phyloP scores from a whole-genome alignment of 2,797 vertebrate species.

The Sebastes baramenuke region DNA sequence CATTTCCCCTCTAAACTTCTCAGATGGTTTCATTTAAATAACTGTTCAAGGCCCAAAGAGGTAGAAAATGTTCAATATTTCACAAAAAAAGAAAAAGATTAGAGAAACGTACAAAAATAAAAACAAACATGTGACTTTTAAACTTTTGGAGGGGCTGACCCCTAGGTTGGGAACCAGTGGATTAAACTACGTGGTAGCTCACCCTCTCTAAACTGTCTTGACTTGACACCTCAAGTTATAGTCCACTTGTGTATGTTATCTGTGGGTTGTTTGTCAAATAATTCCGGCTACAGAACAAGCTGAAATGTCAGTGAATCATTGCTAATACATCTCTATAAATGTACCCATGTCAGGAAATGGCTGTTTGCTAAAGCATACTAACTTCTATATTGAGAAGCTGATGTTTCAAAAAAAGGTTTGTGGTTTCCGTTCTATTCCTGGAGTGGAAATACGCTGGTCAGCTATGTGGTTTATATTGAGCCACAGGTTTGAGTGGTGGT shows the following conservation, averaged over 20 bases:
- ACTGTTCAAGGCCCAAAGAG: neutral
- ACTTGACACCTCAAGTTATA: neutral
- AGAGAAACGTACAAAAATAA: neutral
- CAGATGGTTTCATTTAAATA: neutral
- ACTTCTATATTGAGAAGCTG: conserved; percentile 49
- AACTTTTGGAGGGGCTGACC: neutral
- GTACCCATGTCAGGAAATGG: conserved; percentile 11
- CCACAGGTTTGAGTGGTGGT: conserved; percentile 39
- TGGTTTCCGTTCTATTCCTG: conserved; percentile 73
- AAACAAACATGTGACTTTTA: neutral
- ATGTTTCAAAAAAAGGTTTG: conserved; percentile 56
- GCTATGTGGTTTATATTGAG: conserved; percentile 64
- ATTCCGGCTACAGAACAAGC: neutral
- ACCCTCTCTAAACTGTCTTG: neutral
- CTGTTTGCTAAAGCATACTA: conserved; percentile 18
- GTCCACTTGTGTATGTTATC: neutral
- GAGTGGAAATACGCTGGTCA: conserved; percentile 64
- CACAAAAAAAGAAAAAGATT: neutral
- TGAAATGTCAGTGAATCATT: neutral
- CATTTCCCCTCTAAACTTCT: neutral
- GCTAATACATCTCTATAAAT: neutral
- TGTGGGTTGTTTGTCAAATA: neutral
- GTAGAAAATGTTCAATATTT: neutral
- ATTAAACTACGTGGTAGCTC: neutral
- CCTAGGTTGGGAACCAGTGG: neutral